Conservation (phyloP, 1,140 invertebrate genomes). For the Macrobrachium nipponense region DNA sequence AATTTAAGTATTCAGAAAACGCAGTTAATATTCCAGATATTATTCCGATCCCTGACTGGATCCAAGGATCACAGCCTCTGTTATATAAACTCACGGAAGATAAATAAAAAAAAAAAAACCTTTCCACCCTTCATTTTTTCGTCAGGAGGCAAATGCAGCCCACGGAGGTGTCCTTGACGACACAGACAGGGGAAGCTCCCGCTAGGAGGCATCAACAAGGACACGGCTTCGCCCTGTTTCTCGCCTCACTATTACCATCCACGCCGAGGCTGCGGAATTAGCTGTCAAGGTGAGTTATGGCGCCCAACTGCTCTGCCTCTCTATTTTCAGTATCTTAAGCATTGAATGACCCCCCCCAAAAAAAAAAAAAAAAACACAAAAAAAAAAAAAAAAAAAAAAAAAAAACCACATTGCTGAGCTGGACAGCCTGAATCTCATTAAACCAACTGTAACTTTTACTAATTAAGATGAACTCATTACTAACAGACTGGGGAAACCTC, state of each 20-base stretch:
- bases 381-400: no score
- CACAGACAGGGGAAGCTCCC: not conserved
- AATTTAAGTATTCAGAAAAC: no score
- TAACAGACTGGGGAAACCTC: no score
- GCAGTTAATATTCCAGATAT: no score
- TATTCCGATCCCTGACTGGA: no score
- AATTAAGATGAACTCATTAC: no score
- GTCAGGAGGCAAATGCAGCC: conserved; percentile 54
- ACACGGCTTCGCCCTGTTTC: conserved; percentile 57
- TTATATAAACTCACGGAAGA: no score
- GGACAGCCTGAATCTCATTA: no score
- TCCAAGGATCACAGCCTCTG: no score
- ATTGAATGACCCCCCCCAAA: not conserved
- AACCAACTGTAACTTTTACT: no score
- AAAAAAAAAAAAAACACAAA: no score
- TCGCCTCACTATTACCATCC: conserved; percentile 58
- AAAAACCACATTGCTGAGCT: not conserved
- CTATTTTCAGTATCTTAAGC: not conserved
- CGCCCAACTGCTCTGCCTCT: not conserved
- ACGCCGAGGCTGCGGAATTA: conserved; percentile 48
- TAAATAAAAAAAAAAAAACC: no score
- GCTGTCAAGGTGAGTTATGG: conserved; percentile 40
- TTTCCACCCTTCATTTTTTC: not conserved
- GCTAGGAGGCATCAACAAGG: conserved; percentile 58
- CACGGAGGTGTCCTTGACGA: conserved; percentile 52